A percentile compares a stretch with the other conserved stretches of the same genome.
These are phyloP conservation scores for Meloidogyne hapla DNA, from an alignment of 1,140 invertebrate genomes.

Conservation along the genomic window DNA sequence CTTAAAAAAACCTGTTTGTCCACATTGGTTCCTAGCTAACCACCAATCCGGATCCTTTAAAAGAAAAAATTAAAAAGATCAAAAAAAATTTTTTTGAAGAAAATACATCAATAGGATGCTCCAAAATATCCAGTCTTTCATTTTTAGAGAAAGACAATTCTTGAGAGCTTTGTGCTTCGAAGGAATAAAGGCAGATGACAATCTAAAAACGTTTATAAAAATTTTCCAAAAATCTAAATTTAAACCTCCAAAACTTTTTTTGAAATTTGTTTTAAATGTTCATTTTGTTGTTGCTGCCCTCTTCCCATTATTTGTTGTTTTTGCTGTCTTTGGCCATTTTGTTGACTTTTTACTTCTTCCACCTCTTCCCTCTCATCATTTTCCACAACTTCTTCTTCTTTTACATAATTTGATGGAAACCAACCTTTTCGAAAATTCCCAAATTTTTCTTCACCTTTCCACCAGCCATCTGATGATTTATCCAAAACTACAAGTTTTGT, in stretches of 20 bases:
- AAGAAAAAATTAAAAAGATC: constrained; percentile 70
- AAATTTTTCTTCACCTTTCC: constrained; percentile 75
- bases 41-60: constrained; percentile 97
- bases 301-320: neutral
- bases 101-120: constrained; percentile 60
- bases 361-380: neutral
- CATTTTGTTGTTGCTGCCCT: constrained; percentile 8
- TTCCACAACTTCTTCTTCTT: constrained; percentile 54
- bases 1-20: constrained; percentile 82
- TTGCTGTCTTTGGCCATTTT: neutral
- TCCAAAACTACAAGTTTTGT: constrained; percentile 82
- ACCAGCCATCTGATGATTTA: constrained; percentile 99
- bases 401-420: constrained; percentile 76
- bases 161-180: constrained; percentile 89
- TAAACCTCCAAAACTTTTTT: constrained; percentile 40
- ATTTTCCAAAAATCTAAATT: too few species aligned
- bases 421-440: constrained; percentile 73
- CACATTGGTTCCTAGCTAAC: constrained; percentile 84
- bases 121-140: constrained; percentile 50
- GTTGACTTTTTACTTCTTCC: neutral
- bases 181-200: constrained; percentile 87
- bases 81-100: constrained; percentile 81
- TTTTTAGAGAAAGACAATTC: constrained; percentile 93
- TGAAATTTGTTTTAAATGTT: constrained; percentile 24
- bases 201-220: constrained; percentile 78